Evolutionary conservation across 2,888 invertebrate genomes (phyloP).

Genomic region (Leptopilina myrica): DNA sequence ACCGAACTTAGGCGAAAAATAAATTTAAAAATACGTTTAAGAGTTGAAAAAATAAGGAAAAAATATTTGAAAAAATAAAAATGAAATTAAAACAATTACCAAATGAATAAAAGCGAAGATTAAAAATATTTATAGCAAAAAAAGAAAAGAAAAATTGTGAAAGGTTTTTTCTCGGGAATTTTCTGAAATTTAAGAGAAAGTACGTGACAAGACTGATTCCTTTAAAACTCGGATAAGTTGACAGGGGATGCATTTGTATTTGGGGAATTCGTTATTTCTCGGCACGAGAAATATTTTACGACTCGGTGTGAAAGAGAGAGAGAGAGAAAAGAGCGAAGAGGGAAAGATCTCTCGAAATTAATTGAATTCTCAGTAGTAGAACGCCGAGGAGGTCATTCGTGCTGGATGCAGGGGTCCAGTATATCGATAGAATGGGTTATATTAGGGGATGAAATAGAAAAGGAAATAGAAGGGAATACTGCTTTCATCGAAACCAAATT

Average conservation of each 20-base stretch:
- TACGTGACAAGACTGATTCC: background rate
- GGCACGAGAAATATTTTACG: conserved; percentile 30
- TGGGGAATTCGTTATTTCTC: conserved; percentile 18
- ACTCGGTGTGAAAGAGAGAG: conserved; percentile 8
- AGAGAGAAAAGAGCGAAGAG: too few species aligned
- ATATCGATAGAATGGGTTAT: conserved; percentile 25
- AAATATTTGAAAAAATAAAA: too few species aligned
- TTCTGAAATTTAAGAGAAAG: too few species aligned
- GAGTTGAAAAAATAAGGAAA: too few species aligned
- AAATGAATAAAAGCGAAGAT: too few species aligned
- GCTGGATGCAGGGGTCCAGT: conserved; percentile 37
- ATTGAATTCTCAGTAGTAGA: conserved; percentile 53
- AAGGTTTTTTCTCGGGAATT: too few species aligned
- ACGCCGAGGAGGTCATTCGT: conserved; percentile 42
- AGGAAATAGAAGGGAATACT: conserved; percentile 46
- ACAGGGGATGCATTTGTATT: conserved; percentile 11
- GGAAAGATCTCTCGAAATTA: conserved; percentile 54
- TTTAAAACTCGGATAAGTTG: background rate
- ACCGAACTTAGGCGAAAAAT: too few species aligned
- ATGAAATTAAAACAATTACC: too few species aligned
- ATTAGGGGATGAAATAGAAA: conserved; percentile 44
- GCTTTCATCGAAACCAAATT: conserved; percentile 49
- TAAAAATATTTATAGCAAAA: too few species aligned
- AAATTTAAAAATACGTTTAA: too few species aligned
- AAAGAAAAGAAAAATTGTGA: too few species aligned